Base-by-base conservation (phyloP, 2,113 vertebrate genomes). In the Cyanistes caeruleus region DNA sequence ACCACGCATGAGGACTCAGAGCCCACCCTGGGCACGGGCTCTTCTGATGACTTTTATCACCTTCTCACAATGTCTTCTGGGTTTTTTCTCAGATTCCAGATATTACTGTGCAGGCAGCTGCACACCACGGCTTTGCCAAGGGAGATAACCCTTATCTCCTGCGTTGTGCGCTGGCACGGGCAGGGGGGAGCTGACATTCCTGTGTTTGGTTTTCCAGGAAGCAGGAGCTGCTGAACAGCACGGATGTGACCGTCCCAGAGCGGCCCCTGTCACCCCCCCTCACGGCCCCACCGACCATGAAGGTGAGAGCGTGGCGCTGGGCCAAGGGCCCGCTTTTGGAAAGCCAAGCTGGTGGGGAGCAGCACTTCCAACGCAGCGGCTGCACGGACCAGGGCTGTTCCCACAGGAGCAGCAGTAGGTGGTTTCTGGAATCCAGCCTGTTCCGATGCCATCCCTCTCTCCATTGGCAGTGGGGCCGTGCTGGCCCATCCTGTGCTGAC, bases 271-370 rank as follows among this genome's bases (percentile, higher is more conserved):
- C 99, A 0, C 99, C 99, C 0, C 99, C 99, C 0, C 98, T 99
- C 84, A 99, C 99, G 1, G 99, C 99, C 0, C 99, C 99, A 0
- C 98, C 99, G 72, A 99, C 97, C 96, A 99, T 99, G 98, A 99
- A 99, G 99, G 99, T 99, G 98, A 97, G 98, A 28, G 64, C 0
- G 18, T 0, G 2, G 70, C 2, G 17, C 37, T 1, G 72, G 3
- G 28, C 60, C 2, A 21, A 22, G 68, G 55, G 69, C 33, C 53
- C 1, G 13, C 6, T 11, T 53, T 30, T 35, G 93, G 88, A 13
- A 35, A 43, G 39, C 2, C 56, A 1, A 22, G 39, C 7, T 19
- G 49, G 48, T 4, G 80, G 44, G 72, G 68, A 84, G 64, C 67
- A 2, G 83, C 80, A 13, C 93, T 68, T 64, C 72, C 89, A 82